Percentiles rank a stretch among this genome's conserved stretches.
Conservation (phyloP, 2,888 invertebrate species). For the Sarcophaga variegata region DNA sequence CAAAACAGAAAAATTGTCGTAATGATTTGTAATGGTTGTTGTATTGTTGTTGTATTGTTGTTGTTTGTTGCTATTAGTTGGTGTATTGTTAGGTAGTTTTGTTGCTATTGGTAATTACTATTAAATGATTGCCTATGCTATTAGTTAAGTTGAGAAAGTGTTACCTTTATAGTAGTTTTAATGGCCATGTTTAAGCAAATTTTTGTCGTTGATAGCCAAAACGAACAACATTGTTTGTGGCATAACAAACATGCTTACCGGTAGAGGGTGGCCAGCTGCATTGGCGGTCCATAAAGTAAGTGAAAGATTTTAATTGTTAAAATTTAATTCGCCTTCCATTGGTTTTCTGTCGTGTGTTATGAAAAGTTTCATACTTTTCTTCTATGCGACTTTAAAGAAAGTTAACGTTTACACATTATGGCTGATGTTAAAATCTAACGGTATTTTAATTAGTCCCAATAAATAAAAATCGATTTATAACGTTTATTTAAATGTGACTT, state of each 20-base stretch:
- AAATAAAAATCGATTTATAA: neutral
- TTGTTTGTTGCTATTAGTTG: too few species aligned
- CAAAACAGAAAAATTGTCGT: neutral
- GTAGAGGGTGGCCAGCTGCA: neutral
- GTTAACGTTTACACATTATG: neutral
- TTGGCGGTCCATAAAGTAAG: neutral
- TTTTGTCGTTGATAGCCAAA: neutral
- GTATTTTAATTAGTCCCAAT: neutral
- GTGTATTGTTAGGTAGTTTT: neutral
- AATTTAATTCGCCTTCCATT: neutral
- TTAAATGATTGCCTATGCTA: conserved; percentile 14
- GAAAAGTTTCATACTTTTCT: neutral
- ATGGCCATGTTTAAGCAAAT: conserved; percentile 41
- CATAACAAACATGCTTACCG: neutral
- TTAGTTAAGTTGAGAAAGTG: conserved; percentile 55
- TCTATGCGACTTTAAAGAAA: neutral
- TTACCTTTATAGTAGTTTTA: conserved; percentile 54
- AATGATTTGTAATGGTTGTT: neutral
- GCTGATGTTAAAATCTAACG: neutral
- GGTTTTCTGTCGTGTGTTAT: neutral
- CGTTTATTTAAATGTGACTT: neutral
- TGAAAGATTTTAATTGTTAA: neutral
- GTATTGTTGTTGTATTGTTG: too few species aligned
- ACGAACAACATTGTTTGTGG: neutral
- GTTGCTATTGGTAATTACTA: conserved; percentile 21